phyloP scores from a whole-genome alignment of 2,888 invertebrate species.

The Melikaiella ostensackeni region DNA sequence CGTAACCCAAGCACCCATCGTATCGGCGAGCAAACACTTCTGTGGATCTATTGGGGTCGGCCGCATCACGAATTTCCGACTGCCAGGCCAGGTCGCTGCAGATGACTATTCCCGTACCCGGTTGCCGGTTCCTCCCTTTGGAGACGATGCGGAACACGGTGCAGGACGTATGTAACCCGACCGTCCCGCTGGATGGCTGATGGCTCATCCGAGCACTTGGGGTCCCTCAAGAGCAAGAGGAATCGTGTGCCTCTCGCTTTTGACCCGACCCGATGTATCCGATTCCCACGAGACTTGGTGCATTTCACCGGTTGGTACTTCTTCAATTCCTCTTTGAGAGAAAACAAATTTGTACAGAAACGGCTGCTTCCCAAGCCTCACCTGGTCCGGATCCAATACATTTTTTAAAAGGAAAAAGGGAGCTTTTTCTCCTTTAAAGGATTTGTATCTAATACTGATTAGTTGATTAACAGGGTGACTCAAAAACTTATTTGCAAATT shows the following conservation, averaged over 20 bases:
- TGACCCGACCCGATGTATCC: conserved; percentile 33
- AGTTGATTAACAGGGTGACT: background rate
- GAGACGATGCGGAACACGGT: conserved; percentile 33
- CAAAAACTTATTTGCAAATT: background rate
- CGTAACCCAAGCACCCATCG: conserved; percentile 72
- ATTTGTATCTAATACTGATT: background rate
- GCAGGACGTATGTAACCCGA: conserved; percentile 48
- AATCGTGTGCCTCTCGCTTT: conserved; percentile 25
- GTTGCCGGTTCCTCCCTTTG: conserved; percentile 42
- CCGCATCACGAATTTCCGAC: conserved; percentile 49
- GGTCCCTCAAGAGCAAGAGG: conserved; percentile 31
- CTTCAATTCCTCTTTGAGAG: background rate
- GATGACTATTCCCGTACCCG: conserved; percentile 43
- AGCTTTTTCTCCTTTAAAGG: background rate
- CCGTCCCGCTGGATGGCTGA: conserved; percentile 19
- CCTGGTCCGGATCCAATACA: background rate
- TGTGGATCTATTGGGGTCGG: conserved; percentile 52
- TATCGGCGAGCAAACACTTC: conserved; percentile 68
- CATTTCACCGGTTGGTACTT: conserved; percentile 1
- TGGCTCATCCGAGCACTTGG: conserved; percentile 8
- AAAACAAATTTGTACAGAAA: conserved; percentile 18
- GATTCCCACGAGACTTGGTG: conserved; percentile 47
- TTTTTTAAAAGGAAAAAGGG: background rate
- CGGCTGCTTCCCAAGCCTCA: conserved; percentile 2
- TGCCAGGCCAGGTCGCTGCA: conserved; percentile 47